Conservation (phyloP, 2,797 vertebrate species). For the Neosilurus mollespiculum region DNA sequence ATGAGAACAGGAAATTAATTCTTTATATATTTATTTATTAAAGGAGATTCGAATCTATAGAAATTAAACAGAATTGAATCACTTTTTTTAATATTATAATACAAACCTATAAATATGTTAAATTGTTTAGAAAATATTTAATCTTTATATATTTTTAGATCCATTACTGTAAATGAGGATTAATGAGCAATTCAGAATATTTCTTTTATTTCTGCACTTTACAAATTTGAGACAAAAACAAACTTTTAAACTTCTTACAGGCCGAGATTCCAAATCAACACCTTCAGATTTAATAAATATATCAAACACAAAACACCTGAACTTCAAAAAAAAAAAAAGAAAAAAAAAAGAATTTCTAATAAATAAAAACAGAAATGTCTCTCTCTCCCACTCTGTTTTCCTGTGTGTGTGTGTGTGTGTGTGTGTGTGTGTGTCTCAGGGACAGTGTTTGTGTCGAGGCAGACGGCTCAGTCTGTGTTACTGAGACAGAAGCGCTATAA, state of each 20-base stretch:
- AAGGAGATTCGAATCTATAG: too few relatives aligned
- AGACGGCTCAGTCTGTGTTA: conserved; percentile 74
- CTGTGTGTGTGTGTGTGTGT: neutral
- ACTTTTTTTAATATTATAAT: neutral
- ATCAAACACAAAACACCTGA: neutral
- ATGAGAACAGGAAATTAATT: neutral
- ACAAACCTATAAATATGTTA: neutral
- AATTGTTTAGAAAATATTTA: too few relatives aligned
- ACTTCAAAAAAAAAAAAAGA: too few relatives aligned
- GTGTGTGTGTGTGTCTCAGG: conserved; percentile 45
- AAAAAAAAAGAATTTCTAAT: neutral
- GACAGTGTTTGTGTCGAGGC: conserved; percentile 77
- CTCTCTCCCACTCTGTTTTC: neutral
- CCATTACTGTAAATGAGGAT: neutral
- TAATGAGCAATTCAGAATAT: neutral
- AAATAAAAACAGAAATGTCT: too few relatives aligned
- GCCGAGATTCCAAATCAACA: too few relatives aligned
- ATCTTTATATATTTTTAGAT: neutral
- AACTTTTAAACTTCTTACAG: neutral
- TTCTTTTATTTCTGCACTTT: neutral
- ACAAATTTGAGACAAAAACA: neutral
- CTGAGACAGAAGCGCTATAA: conserved; percentile 80
- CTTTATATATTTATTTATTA: too few relatives aligned
- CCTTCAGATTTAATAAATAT: neutral
- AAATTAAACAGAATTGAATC: neutral